A percentile compares a stretch with the other conserved stretches of the same genome.
These are phyloP conservation scores for Onychomys arenicola DNA, from an alignment of 2,797 vertebrate genomes.

Conservation along the genomic window DNA sequence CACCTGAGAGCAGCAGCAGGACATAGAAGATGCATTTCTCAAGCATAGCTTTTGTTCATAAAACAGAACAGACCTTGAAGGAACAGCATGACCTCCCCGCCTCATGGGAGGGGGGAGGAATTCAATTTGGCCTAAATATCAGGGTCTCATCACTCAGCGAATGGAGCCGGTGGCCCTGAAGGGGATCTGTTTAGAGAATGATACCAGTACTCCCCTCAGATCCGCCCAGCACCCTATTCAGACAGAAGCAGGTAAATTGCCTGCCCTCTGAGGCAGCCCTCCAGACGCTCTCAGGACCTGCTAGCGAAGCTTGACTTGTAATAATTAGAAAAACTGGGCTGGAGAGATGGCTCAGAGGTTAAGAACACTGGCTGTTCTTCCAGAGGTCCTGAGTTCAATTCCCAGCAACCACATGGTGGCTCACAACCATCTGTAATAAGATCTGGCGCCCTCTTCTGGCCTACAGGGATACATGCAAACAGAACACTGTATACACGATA, in stretches of 20 bases:
- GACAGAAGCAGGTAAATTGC: background rate
- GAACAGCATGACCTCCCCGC: constrained; percentile 53
- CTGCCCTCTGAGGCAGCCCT: background rate
- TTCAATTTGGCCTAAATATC: constrained; percentile 70
- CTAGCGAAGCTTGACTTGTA: constrained; percentile 13
- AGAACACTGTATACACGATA: no score
- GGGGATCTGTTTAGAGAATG: background rate
- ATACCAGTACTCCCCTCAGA: background rate
- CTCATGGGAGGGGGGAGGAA: no score
- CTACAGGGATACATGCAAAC: no score
- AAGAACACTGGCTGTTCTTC: no score
- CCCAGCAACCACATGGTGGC: no score
- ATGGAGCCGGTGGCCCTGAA: background rate
- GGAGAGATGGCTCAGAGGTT: no score
- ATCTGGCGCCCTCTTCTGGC: no score
- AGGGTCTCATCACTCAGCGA: background rate
- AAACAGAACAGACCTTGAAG: constrained; percentile 77
- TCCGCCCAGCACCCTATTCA: background rate
- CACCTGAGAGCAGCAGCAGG: constrained; percentile 69
- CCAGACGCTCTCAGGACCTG: background rate
- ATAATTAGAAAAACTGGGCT: constrained; percentile 60
- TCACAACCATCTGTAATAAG: no score
- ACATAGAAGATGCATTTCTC: constrained; percentile 74
- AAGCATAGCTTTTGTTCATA: constrained; percentile 70
- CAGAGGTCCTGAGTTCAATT: no score